Evolutionary conservation across 2,888 invertebrate genomes (phyloP).

Genomic region (Tupiocoris notatus): DNA sequence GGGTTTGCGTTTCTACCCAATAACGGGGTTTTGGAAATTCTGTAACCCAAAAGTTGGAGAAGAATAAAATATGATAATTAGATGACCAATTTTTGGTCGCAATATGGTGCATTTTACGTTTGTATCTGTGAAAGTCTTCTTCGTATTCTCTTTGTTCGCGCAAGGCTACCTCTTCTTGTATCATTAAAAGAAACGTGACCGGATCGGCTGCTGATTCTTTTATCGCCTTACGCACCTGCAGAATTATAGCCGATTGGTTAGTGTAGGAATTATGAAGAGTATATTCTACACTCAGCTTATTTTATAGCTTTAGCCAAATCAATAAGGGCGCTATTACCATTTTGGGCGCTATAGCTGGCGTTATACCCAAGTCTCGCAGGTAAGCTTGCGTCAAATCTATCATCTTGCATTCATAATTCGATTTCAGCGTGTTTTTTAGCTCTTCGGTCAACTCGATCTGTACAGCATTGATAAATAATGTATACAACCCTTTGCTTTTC

Average conservation of each 20-base stretch:
- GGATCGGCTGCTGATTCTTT: constrained; percentile 32
- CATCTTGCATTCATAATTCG: constrained; percentile 34
- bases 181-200: constrained; percentile 39
- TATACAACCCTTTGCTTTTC: too few species aligned
- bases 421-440: constrained; percentile 13
- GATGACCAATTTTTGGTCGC: neutral
- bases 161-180: constrained; percentile 38
- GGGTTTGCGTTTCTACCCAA: too few species aligned
- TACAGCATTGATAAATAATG: too few species aligned
- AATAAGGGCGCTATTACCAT: too few species aligned
- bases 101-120: constrained; percentile 40
- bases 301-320: too few species aligned
- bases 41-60: too few species aligned
- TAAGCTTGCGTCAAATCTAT: constrained; percentile 33
- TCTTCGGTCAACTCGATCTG: constrained; percentile 39
- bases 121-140: constrained; percentile 27
- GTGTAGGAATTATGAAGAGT: too few species aligned
- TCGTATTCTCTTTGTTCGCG: constrained; percentile 41
- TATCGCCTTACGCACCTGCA: constrained; percentile 11
- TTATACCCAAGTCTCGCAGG: constrained; percentile 40
- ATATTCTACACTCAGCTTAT: too few species aligned
- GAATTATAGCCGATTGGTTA: too few species aligned
- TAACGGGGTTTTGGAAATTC: too few species aligned
- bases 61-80: neutral
- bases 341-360: constrained; percentile 17